phyloP scores from a whole-genome alignment of 2,888 invertebrate species.

The Creontiades dilutus region DNA sequence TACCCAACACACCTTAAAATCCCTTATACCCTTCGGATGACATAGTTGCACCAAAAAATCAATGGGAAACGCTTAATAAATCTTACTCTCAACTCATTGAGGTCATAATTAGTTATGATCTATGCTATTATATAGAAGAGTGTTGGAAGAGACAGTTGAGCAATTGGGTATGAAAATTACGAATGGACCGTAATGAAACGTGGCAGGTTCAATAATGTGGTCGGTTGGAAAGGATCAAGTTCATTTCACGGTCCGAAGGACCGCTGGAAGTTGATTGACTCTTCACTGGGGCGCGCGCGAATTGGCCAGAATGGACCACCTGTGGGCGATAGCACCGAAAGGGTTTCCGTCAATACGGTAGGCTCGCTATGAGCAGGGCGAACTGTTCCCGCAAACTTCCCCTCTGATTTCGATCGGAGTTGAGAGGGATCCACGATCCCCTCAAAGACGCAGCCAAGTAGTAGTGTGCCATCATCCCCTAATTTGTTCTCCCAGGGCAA shows the following conservation, averaged over 20 bases:
- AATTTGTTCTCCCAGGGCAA: too few species aligned
- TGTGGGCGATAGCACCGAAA: not conserved
- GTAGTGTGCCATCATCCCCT: too few species aligned
- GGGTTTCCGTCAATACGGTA: not conserved
- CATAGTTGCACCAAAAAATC: too few species aligned
- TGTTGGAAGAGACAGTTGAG: not conserved
- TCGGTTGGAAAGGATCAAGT: not conserved
- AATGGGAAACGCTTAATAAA: too few species aligned
- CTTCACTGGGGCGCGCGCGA: constrained; percentile 3
- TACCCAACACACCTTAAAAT: too few species aligned
- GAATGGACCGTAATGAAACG: not conserved
- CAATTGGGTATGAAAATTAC: not conserved
- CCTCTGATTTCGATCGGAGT: not conserved
- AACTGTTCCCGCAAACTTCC: not conserved
- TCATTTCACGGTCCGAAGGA: not conserved
- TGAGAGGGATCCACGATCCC: not conserved
- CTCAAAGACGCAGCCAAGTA: too few species aligned
- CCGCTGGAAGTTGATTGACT: constrained; percentile 7
- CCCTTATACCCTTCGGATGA: too few species aligned
- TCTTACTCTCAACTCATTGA: too few species aligned
- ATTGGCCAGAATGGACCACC: constrained; percentile 9
- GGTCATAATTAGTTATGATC: not conserved
- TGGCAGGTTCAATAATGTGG: not conserved
- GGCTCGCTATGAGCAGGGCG: not conserved
- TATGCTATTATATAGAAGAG: not conserved